phyloP scores from a whole-genome alignment of 2,113 vertebrate genomes.

The Coregonus clupeaformis region DNA sequence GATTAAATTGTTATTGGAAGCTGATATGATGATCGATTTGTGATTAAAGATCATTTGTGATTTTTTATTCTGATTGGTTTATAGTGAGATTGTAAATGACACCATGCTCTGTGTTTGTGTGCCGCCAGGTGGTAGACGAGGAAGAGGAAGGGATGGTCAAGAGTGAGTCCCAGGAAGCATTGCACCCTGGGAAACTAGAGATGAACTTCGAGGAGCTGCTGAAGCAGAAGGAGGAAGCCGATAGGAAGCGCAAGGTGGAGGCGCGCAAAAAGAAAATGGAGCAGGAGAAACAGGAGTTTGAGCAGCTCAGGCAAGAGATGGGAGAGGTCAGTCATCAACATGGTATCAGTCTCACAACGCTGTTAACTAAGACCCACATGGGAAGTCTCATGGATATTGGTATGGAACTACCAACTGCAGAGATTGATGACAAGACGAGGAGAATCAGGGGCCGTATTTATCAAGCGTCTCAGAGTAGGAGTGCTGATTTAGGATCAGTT shows the following conservation, averaged over 20 bases:
- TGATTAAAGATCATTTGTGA: too few species aligned
- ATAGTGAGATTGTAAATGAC: background rate
- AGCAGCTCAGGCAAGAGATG: constrained; percentile 93
- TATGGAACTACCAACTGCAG: too few species aligned
- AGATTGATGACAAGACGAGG: too few species aligned
- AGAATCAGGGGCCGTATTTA: too few species aligned
- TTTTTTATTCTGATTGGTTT: too few species aligned
- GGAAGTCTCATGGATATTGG: background rate
- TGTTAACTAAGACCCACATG: background rate
- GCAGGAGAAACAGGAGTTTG: constrained; percentile 93
- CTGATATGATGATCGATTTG: too few species aligned
- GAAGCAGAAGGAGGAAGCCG: constrained; percentile 90
- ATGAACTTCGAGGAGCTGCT: constrained; percentile 96
- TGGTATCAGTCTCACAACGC: background rate
- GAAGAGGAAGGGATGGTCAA: constrained; percentile 76
- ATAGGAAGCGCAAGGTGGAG: constrained; percentile 85
- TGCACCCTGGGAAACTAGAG: constrained; percentile 90
- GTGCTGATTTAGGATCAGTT: too few species aligned
- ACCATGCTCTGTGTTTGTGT: constrained; percentile 13
- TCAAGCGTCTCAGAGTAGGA: too few species aligned
- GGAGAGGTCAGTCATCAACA: constrained; percentile 79
- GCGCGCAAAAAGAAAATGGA: constrained; percentile 89
- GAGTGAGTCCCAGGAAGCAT: constrained; percentile 87
- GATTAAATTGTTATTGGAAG: too few species aligned
- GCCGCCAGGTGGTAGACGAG: constrained; percentile 78